Conservation (phyloP, 2,888 invertebrate genomes). For the Callinectes sapidus region DNA sequence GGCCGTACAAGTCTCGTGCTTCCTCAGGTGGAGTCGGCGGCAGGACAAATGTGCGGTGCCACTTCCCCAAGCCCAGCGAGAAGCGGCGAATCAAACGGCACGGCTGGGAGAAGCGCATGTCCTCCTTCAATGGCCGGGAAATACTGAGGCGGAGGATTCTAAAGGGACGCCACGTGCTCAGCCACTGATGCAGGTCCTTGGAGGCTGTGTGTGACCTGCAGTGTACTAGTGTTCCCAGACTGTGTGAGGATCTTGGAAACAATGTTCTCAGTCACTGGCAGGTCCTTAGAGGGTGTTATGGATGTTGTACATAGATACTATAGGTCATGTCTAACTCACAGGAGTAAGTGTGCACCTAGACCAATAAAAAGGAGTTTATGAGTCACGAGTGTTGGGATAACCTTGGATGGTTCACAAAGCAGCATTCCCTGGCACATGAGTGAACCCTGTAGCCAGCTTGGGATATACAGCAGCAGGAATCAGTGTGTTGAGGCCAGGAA, state of each 20-base stretch:
- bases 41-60: conserved; percentile 48
- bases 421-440: neutral
- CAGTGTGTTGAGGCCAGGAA: neutral
- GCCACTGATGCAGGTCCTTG: conserved; percentile 41
- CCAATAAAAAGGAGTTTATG: neutral
- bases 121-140: conserved; percentile 53
- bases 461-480: neutral
- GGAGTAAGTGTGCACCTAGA: neutral
- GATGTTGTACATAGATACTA: neutral
- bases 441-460: neutral
- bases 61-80: conserved; percentile 58
- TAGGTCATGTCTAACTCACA: too few relatives aligned
- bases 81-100: conserved; percentile 49
- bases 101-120: conserved; percentile 59
- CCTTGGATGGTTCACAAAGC: neutral
- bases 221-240: too few relatives aligned
- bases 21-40: conserved; percentile 46
- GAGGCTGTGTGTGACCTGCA: too few relatives aligned
- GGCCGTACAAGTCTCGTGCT: neutral
- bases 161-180: conserved; percentile 63
- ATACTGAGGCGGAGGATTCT: conserved; percentile 62
- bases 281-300: neutral
- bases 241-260: too few relatives aligned
- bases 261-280: neutral
- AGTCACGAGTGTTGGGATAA: neutral